A percentile compares a stretch with the other conserved stretches of the same genome.
phyloP scores from a whole-genome alignment of 2,888 invertebrate species.

The Melanophora roralis region DNA sequence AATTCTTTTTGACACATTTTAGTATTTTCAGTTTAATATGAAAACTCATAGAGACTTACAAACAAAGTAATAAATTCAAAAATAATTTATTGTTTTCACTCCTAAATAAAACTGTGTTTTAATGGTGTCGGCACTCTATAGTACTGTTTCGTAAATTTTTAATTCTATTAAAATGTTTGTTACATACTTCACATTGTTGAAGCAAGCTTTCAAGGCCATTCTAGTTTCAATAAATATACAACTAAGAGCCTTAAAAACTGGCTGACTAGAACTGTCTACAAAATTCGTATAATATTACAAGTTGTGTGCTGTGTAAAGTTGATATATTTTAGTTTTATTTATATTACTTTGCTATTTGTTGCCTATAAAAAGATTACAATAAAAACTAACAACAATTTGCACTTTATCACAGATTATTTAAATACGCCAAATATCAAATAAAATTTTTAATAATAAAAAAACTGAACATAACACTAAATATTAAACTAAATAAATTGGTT shows the following conservation, averaged over 20 bases:
- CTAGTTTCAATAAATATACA: too few species aligned
- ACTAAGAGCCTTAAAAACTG: too few species aligned
- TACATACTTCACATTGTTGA: too few species aligned
- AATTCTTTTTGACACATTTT: neutral
- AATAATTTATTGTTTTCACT: neutral
- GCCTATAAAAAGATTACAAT: neutral
- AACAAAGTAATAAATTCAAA: neutral
- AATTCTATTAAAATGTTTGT: too few species aligned
- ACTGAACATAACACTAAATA: constrained; percentile 2
- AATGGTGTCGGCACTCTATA: neutral
- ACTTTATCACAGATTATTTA: constrained; percentile 23
- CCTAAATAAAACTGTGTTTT: neutral
- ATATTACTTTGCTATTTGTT: neutral
- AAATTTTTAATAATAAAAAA: constrained; percentile 8
- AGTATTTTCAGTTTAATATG: neutral
- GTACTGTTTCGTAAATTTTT: neutral
- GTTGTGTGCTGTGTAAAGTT: neutral
- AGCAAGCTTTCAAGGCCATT: too few species aligned
- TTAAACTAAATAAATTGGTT: constrained; percentile 5
- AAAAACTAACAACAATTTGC: constrained; percentile 14
- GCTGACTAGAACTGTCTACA: neutral
- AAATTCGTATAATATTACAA: neutral
- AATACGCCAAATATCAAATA: constrained; percentile 24
- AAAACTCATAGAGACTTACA: neutral
- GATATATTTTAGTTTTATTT: neutral